phyloP scores from a whole-genome alignment of 2,797 vertebrate species.

The Chelidonichthys spinosus region DNA sequence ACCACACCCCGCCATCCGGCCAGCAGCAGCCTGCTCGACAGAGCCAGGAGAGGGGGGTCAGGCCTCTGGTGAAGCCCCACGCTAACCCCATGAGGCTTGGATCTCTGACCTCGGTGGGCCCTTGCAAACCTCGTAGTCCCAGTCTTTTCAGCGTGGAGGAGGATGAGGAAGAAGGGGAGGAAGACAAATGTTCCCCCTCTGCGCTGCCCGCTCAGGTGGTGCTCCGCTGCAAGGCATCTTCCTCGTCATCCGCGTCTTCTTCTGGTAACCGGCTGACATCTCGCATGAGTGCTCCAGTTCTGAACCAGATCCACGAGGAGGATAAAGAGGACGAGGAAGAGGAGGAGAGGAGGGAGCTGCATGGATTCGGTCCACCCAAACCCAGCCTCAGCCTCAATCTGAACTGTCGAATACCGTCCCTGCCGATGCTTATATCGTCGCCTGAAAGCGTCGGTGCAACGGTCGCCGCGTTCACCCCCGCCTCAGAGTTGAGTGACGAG shows the following conservation, averaged over 20 bases:
- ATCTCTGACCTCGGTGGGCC: conserved; percentile 60
- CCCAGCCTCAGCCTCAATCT: conserved; percentile 92
- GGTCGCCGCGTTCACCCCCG: conserved; percentile 89
- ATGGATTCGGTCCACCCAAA: conserved; percentile 85
- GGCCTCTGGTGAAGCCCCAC: conserved; percentile 72
- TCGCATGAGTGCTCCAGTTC: conserved; percentile 94
- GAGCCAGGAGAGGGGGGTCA: conserved; percentile 68
- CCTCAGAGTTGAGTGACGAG: conserved; percentile 92
- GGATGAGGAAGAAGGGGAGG: conserved; percentile 94
- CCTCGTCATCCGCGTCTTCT: conserved; percentile 69
- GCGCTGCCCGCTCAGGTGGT: conserved; percentile 90
- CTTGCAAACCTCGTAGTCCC: conserved; percentile 76
- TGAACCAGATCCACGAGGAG: conserved; percentile 99
- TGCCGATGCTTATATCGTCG: conserved; percentile 46
- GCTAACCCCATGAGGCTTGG: conserved; percentile 74
- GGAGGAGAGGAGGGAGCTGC: conserved; percentile 55
- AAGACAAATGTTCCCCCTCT: conserved; percentile 78
- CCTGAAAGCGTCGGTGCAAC: conserved; percentile 84
- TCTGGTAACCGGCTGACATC: conserved; percentile 93
- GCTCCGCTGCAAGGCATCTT: conserved; percentile 90
- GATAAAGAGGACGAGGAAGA: conserved; percentile 87
- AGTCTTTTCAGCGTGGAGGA: conserved; percentile 90
- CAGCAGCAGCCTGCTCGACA: conserved; percentile 50
- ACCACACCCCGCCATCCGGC: conserved; percentile 17
- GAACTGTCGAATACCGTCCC: conserved; percentile 80